Base-by-base conservation (phyloP, 2,797 vertebrate genomes). In the Eulemur rubriventer region DNA sequence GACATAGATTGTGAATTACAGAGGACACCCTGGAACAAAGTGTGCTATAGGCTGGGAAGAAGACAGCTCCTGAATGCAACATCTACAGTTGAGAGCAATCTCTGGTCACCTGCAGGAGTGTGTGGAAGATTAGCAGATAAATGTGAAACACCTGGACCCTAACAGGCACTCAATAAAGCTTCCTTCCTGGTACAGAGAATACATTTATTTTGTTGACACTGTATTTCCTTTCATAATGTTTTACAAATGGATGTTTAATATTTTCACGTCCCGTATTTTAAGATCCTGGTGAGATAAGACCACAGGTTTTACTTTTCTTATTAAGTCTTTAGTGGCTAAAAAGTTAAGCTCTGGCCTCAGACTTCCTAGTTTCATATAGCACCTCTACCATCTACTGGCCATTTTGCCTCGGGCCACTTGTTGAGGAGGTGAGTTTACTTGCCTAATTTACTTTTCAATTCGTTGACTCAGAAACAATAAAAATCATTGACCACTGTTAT, bases 171-270 rank as follows among this genome's bases (percentile, higher is more conserved):
- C 59, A 41, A 24, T 80, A 84, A 85, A 85, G 5, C 2, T 92
- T 86, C 26, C 28, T 81, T 67, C 8, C 38, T 94, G 14, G 41
- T 46, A 28, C 50, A 76, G 75, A 76, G 46, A n/a, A 80, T 65
- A 69, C 16, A 24, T 24, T 67, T 92, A 89, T 83, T 89, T 82
- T 75, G 55, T 33, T 76, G 80, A 30, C 50, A 82, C 22, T 59
- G 3, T 73, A 65, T 16, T 92, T 95, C 1, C 14, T 92, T 89
- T 87, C 87, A 83, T 46, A 50, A 80, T 80, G 92, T 41, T 94
- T 87, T 65, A 38, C 72, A 90, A 80, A 89, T 89, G 52, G 12
- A 95, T 82, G 89, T 93, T 90, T 93, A 92, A 70, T 95, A 84
- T 84, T 90, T 95, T 95, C 87, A 26, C 85, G 20, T 67, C 38